Evolutionary conservation across 2,888 invertebrate species (phyloP), one percentile per base, ranked within the genome.

Genomic region (Muscina levida): DNA sequence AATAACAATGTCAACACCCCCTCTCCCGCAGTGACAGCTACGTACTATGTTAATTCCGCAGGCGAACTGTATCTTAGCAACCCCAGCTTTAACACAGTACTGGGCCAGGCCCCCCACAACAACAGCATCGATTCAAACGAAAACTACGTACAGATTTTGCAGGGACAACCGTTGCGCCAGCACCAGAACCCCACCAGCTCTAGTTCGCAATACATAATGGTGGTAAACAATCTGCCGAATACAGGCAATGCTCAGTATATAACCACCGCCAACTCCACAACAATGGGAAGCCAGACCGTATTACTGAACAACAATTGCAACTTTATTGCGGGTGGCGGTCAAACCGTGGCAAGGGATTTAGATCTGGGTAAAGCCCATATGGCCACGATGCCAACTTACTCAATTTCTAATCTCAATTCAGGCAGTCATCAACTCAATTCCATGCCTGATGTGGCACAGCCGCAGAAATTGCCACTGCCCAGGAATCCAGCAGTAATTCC

Each of bases 31-130:
- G 31, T 31, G 10, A 73, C 81, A 8, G 73, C 81, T n/a, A 81
- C 81, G 6, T 81, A 81, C 15, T 77, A 71, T n/a, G 62, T 81
- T 10, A 81, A 81, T 68, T 42, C 81, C 26, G 59, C 74, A 17
- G 77, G 77, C 0, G 81, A 57, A 8, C 44, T 81, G 10, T 81
- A 77, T 51, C 17, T 81, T 0, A 48, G 59, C 71, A 80, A 57
- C 59, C 22, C 75, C 1, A 31, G 59, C 10, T 67, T 75, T 22
- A 79, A 72, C 24, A 72, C 77, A 0, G 53, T 81, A 10, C 26
- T 81, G 26, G 57, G 51, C 24, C 10, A 31, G 0, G 5, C 65
- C 1, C 6, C 67, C 1, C 17, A 24, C n/a, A 15, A 37, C 3
- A 15, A 66, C 6, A 39, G 11, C 13, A 62, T 68, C 8, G 72